Conservation (phyloP, 2,888 invertebrate species). For the Daptonema setosum region DNA sequence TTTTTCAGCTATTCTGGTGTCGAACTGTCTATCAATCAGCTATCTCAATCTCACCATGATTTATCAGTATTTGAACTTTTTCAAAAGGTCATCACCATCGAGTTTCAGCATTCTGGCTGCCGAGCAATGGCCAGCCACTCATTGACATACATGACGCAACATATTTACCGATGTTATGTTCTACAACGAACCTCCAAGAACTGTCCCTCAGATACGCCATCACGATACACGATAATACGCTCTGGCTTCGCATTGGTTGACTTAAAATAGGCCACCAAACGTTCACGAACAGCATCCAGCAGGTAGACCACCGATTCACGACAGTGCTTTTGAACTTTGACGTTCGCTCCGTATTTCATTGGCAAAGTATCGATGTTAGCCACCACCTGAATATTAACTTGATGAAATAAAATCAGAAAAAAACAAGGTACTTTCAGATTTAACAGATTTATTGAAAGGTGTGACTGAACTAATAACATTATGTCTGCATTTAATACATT, state of each 20-base stretch:
- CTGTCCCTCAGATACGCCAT: conserved; percentile 24
- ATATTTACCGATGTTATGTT: no score
- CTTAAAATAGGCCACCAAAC: conserved; percentile 17
- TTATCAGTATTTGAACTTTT: background rate
- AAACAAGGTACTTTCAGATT: background rate
- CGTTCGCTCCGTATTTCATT: conserved; percentile 37
- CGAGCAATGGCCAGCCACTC: no score
- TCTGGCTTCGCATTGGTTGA: conserved; percentile 14
- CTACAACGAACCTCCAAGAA: conserved; percentile 20
- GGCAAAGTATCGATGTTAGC: conserved; percentile 25
- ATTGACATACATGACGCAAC: no score
- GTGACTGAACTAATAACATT: no score
- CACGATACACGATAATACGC: conserved; percentile 24
- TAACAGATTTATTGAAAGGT: no score
- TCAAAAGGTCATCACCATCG: no score
- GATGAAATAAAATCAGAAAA: background rate
- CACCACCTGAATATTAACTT: conserved; percentile 14
- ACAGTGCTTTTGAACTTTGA: conserved; percentile 46
- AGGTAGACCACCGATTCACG: conserved; percentile 21
- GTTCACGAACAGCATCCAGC: conserved; percentile 18
- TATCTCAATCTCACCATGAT: no score
- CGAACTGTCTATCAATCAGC: no score
- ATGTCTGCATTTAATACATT: no score
- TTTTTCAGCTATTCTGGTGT: no score
- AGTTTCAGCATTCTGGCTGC: no score